Conservation (phyloP, 2,888 invertebrate species). For the Pyralis farinalis region DNA sequence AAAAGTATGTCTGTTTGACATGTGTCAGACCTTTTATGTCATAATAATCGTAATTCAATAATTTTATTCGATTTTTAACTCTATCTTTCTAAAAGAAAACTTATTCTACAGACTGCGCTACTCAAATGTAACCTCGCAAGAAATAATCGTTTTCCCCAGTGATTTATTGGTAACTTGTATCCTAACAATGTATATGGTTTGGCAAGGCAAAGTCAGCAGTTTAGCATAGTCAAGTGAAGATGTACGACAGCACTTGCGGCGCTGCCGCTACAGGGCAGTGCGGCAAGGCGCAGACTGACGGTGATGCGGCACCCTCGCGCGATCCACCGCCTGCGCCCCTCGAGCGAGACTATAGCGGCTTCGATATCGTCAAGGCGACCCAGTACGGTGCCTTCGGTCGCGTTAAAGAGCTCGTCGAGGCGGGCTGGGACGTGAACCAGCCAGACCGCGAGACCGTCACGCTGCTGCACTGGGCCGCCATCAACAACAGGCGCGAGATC, state of each 20-base stretch:
- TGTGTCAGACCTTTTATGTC: no score
- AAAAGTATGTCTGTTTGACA: no score
- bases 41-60: no score
- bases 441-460: conserved; percentile 98
- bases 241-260: conserved; percentile 60
- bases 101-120: no score
- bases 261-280: conserved; percentile 85
- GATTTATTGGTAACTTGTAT: no score
- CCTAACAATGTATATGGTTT: no score
- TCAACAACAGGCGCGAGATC: conserved; percentile 97
- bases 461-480: conserved; percentile 99
- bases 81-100: no score
- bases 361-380: conserved; percentile 96
- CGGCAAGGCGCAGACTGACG: conserved; percentile 83
- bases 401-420: conserved; percentile 93
- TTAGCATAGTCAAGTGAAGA: no score
- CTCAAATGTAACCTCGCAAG: no score
- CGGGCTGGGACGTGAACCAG: conserved; percentile 96
- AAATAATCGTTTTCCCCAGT: no score
- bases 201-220: no score
- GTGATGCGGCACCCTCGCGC: conserved; percentile 81
- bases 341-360: conserved; percentile 86
- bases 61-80: no score
- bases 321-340: conserved; percentile 83
- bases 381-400: conserved; percentile 96